Evolutionary conservation across 2,797 vertebrate species (phyloP), one percentile per base, ranked within the genome.

Genomic region (Coluber constrictor): DNA sequence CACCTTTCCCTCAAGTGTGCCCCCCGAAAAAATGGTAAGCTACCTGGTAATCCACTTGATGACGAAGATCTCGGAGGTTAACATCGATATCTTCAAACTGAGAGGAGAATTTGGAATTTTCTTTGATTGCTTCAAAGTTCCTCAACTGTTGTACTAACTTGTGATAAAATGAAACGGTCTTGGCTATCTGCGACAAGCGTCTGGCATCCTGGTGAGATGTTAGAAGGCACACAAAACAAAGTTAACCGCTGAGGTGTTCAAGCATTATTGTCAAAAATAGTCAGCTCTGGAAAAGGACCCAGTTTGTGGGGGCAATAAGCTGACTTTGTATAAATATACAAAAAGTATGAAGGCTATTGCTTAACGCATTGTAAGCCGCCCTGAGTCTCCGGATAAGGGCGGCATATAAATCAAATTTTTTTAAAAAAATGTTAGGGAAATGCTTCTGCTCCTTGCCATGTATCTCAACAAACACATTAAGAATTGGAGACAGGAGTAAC

Each of bases 1-100:
- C 1, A 25, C 11, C 11, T 23, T 23, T 56, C 16, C n/a, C 66
- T 51, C 25, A 47, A 18, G 57, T 25, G 5, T 56, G 70, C 32
- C 15, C 18, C 37, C 37, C 23, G 16, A 8, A 91, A 18, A 56
- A 6, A 43, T n/a, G 29, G 59, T 61, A 43, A 29, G 15, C 70
- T 27, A 91, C 93, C 93, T 93, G 90, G 63, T 93, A 89, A 51
- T 60, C 57, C 57, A 93, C 93, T 1, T 93, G 93, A 25, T 74
- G 70, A 56, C 27, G 25, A 29, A 93, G 59, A 59, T 93, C 93
- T 91, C 93, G 87, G 70, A 93, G 93, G 87, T 16, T 32, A 83
- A 63, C n/a, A 56, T 54, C 11, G 3, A 93, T 12, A 20, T 89
- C 70, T 89, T 91, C 87, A 66, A 93, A 83, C 51, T 55, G 70